Evolutionary conservation across 2,888 invertebrate species (phyloP).

Genomic region (Scaptomyza polygonia): DNA sequence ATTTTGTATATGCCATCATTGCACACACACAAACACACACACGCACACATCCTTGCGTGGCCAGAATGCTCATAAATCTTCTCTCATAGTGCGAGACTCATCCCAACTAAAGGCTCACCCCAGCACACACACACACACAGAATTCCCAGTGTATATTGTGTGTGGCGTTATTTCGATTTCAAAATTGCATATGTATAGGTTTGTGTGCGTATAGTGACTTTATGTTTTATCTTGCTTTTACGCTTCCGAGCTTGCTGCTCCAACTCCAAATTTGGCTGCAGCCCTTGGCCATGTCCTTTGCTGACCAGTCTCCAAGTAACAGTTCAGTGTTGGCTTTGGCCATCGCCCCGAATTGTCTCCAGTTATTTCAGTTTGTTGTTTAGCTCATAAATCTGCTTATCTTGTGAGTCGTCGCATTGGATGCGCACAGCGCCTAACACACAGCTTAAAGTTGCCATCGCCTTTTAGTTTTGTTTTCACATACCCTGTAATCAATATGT

Average conservation of each 20-base stretch:
- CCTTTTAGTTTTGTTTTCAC: slow-evolving; percentile 9
- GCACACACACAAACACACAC: slow-evolving; percentile 21
- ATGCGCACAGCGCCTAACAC: slow-evolving; percentile 49
- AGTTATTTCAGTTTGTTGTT: slow-evolving; percentile 77
- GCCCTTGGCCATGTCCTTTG: slow-evolving; percentile 29
- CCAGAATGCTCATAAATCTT: slow-evolving; percentile 72
- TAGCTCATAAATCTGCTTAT: slow-evolving; percentile 79
- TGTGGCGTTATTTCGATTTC: slow-evolving; percentile 59
- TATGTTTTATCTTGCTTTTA: slow-evolving; percentile 77
- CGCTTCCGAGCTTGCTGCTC: slow-evolving; percentile 64
- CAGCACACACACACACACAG: no score
- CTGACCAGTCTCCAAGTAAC: slow-evolving; percentile 13
- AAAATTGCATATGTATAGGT: slow-evolving; percentile 35
- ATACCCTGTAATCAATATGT: slow-evolving; percentile 38
- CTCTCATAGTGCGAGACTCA: slow-evolving; percentile 27
- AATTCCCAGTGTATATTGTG: not conserved
- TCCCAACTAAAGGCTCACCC: not conserved
- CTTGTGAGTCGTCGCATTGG: slow-evolving; percentile 66
- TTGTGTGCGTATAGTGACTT: slow-evolving; percentile 54
- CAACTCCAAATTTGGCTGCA: slow-evolving; percentile 27
- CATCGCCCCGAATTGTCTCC: slow-evolving; percentile 61
- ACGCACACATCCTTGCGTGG: slow-evolving; percentile 27
- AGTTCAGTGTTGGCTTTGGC: slow-evolving; percentile 20
- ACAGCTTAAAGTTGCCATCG: slow-evolving; percentile 48
- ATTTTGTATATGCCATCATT: slow-evolving; percentile 56